These are phyloP conservation scores for Sceliomorpha sp. DNA, from an alignment of 2,888 invertebrate species.

Conservation along the genomic window DNA sequence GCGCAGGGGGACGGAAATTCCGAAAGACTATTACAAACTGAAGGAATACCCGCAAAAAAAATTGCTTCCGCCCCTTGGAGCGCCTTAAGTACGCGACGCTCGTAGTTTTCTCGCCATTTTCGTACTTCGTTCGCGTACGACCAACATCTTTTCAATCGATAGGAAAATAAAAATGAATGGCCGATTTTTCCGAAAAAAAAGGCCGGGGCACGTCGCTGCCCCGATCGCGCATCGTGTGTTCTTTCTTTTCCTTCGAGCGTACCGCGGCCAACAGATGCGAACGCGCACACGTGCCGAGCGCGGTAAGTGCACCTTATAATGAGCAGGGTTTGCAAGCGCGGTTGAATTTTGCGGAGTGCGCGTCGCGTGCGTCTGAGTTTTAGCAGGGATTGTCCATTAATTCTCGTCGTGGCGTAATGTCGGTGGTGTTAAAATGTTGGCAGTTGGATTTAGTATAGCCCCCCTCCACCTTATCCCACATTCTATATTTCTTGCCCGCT, in stretches of 20 bases:
- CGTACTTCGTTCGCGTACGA: too few relatives aligned
- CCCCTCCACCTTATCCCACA: slow-evolving; percentile 34
- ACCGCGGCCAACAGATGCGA: slow-evolving; percentile 28
- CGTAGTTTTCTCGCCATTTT: too few relatives aligned
- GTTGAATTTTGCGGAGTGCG: slow-evolving; percentile 60
- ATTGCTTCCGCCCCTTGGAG: too few relatives aligned
- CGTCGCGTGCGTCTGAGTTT: slow-evolving; percentile 57
- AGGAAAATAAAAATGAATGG: too few relatives aligned
- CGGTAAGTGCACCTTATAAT: slow-evolving; percentile 52
- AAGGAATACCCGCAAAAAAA: too few relatives aligned
- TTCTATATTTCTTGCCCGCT: slow-evolving; percentile 30
- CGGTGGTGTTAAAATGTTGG: slow-evolving; percentile 57
- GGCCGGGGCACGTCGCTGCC: too few relatives aligned
- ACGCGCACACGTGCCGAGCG: slow-evolving; percentile 34
- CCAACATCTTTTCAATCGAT: too few relatives aligned
- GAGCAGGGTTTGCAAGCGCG: slow-evolving; percentile 59
- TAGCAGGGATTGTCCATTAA: slow-evolving; percentile 59
- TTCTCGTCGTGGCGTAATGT: slow-evolving; percentile 57
- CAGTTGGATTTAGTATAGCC: slow-evolving; percentile 55
- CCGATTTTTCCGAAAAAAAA: too few relatives aligned
- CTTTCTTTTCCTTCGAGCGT: slow-evolving; percentile 35
- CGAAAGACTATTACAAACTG: too few relatives aligned
- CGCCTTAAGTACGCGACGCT: too few relatives aligned
- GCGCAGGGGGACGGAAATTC: too few relatives aligned
- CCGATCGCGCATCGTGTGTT: too few relatives aligned